Conservation (phyloP, 2,113 vertebrate genomes). For the Guaruba guarouba region DNA sequence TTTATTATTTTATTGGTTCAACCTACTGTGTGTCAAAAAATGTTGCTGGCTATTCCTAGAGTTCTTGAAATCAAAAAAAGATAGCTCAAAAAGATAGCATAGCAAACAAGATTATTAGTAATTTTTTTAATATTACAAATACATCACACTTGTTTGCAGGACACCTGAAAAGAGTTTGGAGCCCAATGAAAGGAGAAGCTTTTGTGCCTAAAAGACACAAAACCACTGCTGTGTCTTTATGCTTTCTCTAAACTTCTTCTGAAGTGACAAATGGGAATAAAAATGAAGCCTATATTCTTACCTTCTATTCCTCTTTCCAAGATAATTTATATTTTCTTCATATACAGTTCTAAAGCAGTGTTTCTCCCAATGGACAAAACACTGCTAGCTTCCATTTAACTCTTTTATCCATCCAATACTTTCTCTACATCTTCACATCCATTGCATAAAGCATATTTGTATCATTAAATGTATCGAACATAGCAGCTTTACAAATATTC, state of each 20-base stretch:
- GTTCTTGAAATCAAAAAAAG: background rate
- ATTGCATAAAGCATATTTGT: background rate
- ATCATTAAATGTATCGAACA: background rate
- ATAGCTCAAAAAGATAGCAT: background rate
- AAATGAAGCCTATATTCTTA: background rate
- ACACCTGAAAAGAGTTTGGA: background rate
- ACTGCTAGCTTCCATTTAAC: background rate
- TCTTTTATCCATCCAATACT: background rate
- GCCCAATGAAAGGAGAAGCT: background rate
- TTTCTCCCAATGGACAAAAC: background rate
- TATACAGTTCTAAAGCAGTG: background rate
- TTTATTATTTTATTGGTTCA: background rate
- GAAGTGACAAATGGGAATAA: background rate
- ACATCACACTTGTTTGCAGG: background rate
- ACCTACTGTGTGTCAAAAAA: background rate
- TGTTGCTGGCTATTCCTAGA: background rate
- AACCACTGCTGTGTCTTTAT: background rate
- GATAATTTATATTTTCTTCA: background rate
- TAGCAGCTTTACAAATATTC: background rate
- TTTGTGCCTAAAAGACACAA: background rate
- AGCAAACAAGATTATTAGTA: background rate
- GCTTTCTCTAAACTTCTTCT: background rate
- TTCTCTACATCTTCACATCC: background rate
- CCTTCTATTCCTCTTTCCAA: background rate
- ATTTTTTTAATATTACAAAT: background rate